Base-by-base conservation (phyloP, 1,140 invertebrate species). In the Triops cancriformis region DNA sequence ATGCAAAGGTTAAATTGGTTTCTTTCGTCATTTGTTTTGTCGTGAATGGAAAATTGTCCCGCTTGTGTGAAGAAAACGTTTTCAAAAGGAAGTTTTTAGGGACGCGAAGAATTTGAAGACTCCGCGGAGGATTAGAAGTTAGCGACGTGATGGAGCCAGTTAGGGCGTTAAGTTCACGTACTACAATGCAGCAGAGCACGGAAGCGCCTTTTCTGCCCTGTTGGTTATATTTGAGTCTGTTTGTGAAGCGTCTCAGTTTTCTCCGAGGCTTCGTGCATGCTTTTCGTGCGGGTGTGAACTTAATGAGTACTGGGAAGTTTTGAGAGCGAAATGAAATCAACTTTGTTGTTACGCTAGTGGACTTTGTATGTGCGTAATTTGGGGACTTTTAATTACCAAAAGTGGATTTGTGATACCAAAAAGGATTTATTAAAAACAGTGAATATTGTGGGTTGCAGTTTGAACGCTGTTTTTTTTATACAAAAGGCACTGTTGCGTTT, bases 131-230 rank as follows among this genome's bases (percentile, higher is more conserved):
- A 64, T 64, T 64, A 64, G 31, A 64, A 64, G 51, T 64, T 64
- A 64, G 51, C 10, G 51, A 64, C 51, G 51, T 3, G 14, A 3
- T 64, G 51, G 51, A 18, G 51, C 51, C 51, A 12, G 51, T 64
- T 64, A 64, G 51, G 51, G 51, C 51, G 51, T 64, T 12, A 64
- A 64, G 51, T 64, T 64, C 51, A 64, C 51, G 10, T 64, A 64
- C 10, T 64, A 23, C 18, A 64, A 10, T 18, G 5, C 23, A n/a
- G 51, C 18, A n/a, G 0, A 23, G 51, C 18, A 64, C 18, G n/a
- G n/a, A 64, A 64, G 23, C 14, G 7, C 18, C 23, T 64, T 23
- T 64, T 23, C 18, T 64, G 51, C 31, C 31, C 31, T 37, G 31
- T 37, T 64, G 51, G 51, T 18, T 18, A 64, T 64, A 64, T 64